A percentile compares a stretch with the other conserved stretches of the same genome.
These are phyloP conservation scores for Alouatta palliata DNA, from an alignment of 2,113 vertebrate species.

Conservation along the genomic window DNA sequence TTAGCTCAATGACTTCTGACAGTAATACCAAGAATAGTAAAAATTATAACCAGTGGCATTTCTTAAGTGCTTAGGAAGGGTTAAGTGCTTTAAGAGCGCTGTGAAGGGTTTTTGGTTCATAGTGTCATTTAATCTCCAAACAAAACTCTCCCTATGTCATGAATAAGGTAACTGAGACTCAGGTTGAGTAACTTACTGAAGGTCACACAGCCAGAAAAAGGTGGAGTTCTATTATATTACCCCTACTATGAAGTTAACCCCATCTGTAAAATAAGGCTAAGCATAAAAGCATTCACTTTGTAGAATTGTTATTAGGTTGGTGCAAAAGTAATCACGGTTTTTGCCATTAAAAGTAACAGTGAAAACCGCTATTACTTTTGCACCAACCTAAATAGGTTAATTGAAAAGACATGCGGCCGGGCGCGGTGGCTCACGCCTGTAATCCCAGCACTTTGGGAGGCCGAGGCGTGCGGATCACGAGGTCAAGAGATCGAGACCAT, in stretches of 20 bases:
- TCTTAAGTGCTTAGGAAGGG: neutral
- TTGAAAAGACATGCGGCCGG: too few relatives aligned
- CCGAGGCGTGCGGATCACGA: too few relatives aligned
- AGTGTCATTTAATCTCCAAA: neutral
- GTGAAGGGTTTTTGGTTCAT: neutral
- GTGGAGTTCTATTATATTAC: neutral
- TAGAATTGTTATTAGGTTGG: neutral
- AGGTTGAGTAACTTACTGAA: neutral
- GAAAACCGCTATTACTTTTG: too few relatives aligned
- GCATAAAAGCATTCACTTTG: neutral
- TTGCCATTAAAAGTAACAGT: too few relatives aligned
- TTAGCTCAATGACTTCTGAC: neutral
- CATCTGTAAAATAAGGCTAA: neutral
- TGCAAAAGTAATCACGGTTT: too few relatives aligned
- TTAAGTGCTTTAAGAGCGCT: neutral
- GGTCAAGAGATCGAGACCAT: too few relatives aligned
- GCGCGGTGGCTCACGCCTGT: too few relatives aligned
- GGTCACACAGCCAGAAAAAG: neutral
- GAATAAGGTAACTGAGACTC: neutral
- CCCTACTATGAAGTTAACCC: neutral
- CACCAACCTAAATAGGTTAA: neutral
- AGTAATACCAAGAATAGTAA: neutral
- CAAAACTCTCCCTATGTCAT: neutral
- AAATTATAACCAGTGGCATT: neutral
- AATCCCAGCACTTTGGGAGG: too few relatives aligned